Evolutionary conservation across 2,797 vertebrate species (phyloP), one percentile per base, ranked within the genome.

Genomic region (Xenops minutus): DNA sequence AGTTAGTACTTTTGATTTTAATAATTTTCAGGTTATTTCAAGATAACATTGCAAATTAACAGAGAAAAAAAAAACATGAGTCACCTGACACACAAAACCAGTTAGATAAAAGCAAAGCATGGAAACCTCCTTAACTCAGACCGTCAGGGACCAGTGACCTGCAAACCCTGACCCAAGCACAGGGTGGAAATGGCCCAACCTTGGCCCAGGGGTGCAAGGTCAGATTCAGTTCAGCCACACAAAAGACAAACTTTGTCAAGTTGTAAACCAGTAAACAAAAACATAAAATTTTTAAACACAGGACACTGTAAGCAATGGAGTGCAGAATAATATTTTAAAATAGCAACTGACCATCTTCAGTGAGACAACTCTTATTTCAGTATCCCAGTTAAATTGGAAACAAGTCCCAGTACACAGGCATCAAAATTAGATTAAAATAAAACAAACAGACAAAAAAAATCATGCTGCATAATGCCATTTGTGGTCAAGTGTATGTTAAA

Each of bases 251-350:
- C 30, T 20, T 73, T 67, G 55, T 67, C 66, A 84, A 83, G 15
- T 21, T 64, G 54, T 63, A 88, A 76, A 75, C 36, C 75, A 81
- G 49, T 69, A 71, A 89, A 69, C 9, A 66, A 89, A 14, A 62
- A 43, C 14, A 88, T 1, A 37, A 11, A n/a, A 43, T 43, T 92
- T 91, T 79, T 84, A 61, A 63, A 37, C 34, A n/a, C 6, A 30
- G 59, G 27, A 66, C 17, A 72, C 15, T 83, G 39, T 62, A 37
- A 84, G 66, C 29, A 66, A 30, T 2, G 18, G 51, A 76, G 22
- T 56, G 36, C 58, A 89, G 76, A 85, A 55, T 14, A 66, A 2
- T 83, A 62, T 52, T 78, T 95, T 75, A 48, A 92, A 94, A 66
- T 10, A 79, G 41, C 51, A 89, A 52, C n/a, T 27, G 71, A 41